Evolutionary conservation across 2,797 vertebrate species (phyloP).

Genomic region (Bufotes viridis): DNA sequence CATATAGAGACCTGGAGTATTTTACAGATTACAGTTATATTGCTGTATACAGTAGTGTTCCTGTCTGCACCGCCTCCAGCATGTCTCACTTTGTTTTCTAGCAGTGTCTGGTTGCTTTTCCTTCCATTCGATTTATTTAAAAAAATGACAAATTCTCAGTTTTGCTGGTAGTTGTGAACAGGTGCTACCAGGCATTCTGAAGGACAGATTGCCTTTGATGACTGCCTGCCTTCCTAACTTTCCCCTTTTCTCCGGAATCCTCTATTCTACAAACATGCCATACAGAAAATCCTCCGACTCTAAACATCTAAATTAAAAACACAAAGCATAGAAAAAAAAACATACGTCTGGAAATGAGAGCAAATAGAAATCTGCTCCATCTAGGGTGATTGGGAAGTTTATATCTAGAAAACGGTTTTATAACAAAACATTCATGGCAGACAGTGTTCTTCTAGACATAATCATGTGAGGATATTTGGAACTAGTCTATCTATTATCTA

Average conservation of each 20-base stretch:
- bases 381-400: neutral
- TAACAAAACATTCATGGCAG: neutral
- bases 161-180: constrained; percentile 65
- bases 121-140: constrained; percentile 22
- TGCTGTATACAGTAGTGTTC: neutral
- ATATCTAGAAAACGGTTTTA: neutral
- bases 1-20: neutral
- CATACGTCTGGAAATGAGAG: constrained; percentile 63
- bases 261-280: constrained; percentile 69
- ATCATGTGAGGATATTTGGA: neutral
- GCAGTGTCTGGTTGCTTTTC: constrained; percentile 13
- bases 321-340: constrained; percentile 56
- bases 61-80: neutral
- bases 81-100: neutral
- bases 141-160: constrained; percentile 57
- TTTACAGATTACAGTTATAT: neutral
- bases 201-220: constrained; percentile 73
- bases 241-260: constrained; percentile 74
- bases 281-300: constrained; percentile 66
- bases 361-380: neutral
- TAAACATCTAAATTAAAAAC: constrained; percentile 58
- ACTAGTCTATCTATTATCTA: neutral
- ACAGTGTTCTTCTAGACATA: neutral
- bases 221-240: constrained; percentile 75
- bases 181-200: constrained; percentile 67